These are phyloP conservation scores for Nebria brevicollis DNA, from an alignment of 2,888 invertebrate species.

Conservation along the genomic window DNA sequence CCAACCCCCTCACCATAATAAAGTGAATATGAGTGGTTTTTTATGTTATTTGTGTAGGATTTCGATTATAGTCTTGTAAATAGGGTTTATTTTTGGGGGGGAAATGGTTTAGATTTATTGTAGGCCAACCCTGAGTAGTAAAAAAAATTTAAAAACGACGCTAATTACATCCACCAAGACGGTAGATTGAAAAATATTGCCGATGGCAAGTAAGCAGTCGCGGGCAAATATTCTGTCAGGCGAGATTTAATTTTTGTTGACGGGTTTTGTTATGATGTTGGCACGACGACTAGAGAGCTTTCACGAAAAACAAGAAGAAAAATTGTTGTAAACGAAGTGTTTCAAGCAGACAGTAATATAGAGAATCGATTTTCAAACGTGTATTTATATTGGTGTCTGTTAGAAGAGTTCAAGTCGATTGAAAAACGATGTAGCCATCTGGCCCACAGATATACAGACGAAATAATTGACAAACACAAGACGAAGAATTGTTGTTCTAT, in stretches of 20 bases:
- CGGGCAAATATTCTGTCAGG: conserved; percentile 4
- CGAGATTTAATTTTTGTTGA: conserved; percentile 36
- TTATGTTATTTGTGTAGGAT: too few relatives aligned
- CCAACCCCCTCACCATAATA: too few relatives aligned
- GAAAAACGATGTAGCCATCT: neutral
- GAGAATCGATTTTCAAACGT: neutral
- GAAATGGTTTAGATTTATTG: too few relatives aligned
- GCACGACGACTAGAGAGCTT: neutral
- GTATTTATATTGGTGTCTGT: neutral
- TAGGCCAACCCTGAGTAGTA: neutral
- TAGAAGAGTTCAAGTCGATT: neutral
- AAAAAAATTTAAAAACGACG: neutral
- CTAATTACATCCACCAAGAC: conserved; percentile 34
- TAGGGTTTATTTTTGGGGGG: too few relatives aligned
- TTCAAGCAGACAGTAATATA: too few relatives aligned
- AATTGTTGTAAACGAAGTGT: neutral
- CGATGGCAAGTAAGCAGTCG: neutral
- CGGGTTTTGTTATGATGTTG: conserved; percentile 27
- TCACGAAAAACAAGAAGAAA: neutral
- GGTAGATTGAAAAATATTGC: conserved; percentile 45
- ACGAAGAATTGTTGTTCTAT: neutral
- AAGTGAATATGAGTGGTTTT: too few relatives aligned
- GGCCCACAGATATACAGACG: neutral
- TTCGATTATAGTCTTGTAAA: too few relatives aligned
- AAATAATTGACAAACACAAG: neutral